phyloP scores from a whole-genome alignment of 2,113 vertebrate genomes.

The Hystrix brachyura region DNA sequence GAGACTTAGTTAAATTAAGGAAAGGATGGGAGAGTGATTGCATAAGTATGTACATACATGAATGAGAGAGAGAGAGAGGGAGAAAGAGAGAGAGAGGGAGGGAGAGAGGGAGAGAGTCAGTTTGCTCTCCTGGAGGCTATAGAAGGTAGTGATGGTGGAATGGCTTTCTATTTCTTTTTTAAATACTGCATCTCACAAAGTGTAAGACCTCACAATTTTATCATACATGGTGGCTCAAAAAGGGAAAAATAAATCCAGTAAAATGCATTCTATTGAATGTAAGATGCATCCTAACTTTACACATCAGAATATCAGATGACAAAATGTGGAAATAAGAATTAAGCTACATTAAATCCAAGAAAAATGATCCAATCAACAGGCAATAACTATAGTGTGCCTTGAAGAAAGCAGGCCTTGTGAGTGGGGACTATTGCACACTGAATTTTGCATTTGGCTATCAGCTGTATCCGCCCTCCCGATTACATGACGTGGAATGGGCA shows the following conservation, averaged over 20 bases:
- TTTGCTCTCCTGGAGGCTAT: neutral
- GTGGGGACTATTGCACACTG: too few species aligned
- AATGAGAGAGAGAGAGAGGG: neutral
- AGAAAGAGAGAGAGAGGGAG: rapidly evolving
- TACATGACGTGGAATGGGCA: neutral
- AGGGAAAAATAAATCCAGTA: neutral
- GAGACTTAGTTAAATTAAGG: neutral
- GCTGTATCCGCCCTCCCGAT: neutral
- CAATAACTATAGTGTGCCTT: neutral
- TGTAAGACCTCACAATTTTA: neutral
- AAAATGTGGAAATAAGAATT: slow-evolving; percentile 9
- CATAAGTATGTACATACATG: neutral
- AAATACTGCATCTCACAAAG: neutral
- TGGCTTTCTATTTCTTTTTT: neutral
- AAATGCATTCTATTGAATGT: neutral
- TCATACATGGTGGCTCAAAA: neutral
- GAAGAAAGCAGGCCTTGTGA: neutral
- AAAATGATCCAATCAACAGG: neutral
- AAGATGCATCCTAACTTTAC: slow-evolving; percentile 3
- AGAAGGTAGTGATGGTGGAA: neutral
- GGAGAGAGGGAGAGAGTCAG: neutral
- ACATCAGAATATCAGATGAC: slow-evolving; percentile 11
- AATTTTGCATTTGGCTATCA: neutral
- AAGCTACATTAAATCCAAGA: neutral
- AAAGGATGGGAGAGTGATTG: neutral